These are phyloP conservation scores for Corythaeola cristata DNA, from an alignment of 2,113 vertebrate genomes.

Conservation along the genomic window DNA sequence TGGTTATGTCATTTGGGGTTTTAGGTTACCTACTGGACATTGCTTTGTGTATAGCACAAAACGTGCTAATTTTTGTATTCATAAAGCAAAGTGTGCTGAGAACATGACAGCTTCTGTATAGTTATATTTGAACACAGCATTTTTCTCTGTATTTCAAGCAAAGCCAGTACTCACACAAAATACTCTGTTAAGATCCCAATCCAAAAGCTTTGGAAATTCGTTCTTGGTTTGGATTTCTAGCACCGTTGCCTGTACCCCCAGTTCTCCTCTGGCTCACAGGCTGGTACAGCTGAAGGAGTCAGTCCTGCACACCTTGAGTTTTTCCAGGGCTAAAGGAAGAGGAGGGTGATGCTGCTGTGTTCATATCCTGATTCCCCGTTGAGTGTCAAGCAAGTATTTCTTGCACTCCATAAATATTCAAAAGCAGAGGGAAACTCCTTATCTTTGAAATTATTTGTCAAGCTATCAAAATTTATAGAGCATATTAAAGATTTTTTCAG, in stretches of 20 bases:
- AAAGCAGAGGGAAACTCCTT: slow-evolving; percentile 11
- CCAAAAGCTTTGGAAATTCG: background rate
- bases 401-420: slow-evolving; percentile 12
- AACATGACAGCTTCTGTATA: background rate
- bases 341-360: background rate
- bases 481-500: background rate
- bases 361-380: background rate
- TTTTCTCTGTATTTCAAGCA: background rate
- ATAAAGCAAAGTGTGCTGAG: background rate
- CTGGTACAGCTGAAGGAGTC: background rate
- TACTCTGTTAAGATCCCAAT: background rate
- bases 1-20: background rate
- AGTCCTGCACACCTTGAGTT: background rate
- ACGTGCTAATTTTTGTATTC: background rate
- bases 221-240: background rate
- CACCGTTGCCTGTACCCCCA: background rate
- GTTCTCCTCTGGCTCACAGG: background rate
- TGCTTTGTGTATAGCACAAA: background rate
- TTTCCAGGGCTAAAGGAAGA: background rate
- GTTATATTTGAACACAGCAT: background rate
- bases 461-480: slow-evolving; percentile 23
- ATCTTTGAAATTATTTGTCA: slow-evolving; percentile 36
- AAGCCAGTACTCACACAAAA: background rate
- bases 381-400: background rate
- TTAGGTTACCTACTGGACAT: background rate